Conservation (phyloP, 1,140 invertebrate species). For the Lordiphosa stackelbergi region DNA sequence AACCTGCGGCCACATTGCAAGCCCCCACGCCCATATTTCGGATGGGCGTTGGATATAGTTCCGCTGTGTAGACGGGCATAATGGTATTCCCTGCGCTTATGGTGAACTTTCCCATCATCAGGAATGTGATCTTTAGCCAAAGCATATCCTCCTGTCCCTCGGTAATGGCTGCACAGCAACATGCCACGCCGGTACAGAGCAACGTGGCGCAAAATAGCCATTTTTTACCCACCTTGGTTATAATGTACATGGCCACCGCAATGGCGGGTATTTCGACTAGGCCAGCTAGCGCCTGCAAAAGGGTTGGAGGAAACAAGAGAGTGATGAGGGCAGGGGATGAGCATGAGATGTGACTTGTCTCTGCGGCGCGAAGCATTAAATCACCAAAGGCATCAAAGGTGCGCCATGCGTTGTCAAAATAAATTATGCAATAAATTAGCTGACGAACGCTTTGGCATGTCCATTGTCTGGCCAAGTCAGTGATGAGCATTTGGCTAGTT, state of each 20-base stretch:
- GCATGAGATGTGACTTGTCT: slow-evolving; percentile 38
- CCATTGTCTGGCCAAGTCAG: slow-evolving; percentile 33
- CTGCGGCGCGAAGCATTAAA: slow-evolving; percentile 51
- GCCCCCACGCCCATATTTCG: slow-evolving; percentile 85
- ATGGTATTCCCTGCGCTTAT: slow-evolving; percentile 85
- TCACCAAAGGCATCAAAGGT: slow-evolving; percentile 60
- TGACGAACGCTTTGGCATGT: slow-evolving; percentile 20
- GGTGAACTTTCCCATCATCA: slow-evolving; percentile 84
- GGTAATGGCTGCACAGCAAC: slow-evolving; percentile 80
- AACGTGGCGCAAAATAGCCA: slow-evolving; percentile 83
- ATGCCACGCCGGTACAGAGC: slow-evolving; percentile 82
- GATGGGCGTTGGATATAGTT: slow-evolving; percentile 85
- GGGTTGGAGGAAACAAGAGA: neutral
- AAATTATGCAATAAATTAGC: slow-evolving; percentile 69
- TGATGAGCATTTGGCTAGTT: slow-evolving; percentile 26
- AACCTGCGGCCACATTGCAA: slow-evolving; percentile 83
- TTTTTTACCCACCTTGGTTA: slow-evolving; percentile 83
- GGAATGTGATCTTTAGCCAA: slow-evolving; percentile 81
- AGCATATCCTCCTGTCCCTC: slow-evolving; percentile 78
- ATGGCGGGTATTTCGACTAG: slow-evolving; percentile 85
- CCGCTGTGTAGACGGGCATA: slow-evolving; percentile 85
- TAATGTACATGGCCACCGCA: slow-evolving; percentile 83
- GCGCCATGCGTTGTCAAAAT: slow-evolving; percentile 57
- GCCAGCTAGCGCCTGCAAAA: slow-evolving; percentile 79
- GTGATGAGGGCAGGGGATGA: slow-evolving; percentile 10